phyloP scores from a whole-genome alignment of 1,140 invertebrate genomes.

The Penaeus japonicus region DNA sequence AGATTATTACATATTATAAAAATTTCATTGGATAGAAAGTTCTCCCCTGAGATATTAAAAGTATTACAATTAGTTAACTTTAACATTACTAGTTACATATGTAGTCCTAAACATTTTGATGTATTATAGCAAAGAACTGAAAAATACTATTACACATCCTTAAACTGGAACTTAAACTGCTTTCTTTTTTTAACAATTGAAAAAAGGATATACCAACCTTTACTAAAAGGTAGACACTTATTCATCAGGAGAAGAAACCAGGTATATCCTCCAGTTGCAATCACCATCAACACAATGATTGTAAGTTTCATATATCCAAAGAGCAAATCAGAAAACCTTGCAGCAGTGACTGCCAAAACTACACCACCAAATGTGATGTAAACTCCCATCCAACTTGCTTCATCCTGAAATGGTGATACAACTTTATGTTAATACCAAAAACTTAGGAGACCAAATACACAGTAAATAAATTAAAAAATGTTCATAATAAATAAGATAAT shows the following conservation, averaged over 20 bases:
- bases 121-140: background rate
- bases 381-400: slow-evolving; percentile 63
- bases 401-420: slow-evolving; percentile 59
- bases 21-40: too few species aligned
- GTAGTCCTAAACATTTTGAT: too few species aligned
- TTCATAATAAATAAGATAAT: too few species aligned
- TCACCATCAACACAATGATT: slow-evolving; percentile 61
- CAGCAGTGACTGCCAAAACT: slow-evolving; percentile 61
- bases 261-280: slow-evolving; percentile 63
- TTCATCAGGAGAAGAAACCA: slow-evolving; percentile 63
- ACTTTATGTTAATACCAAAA: background rate
- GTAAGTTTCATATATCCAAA: slow-evolving; percentile 63
- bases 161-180: too few species aligned
- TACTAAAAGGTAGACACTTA: slow-evolving; percentile 61
- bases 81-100: background rate
- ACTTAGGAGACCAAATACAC: background rate
- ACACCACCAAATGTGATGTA: slow-evolving; percentile 64
- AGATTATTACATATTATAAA: too few species aligned
- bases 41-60: too few species aligned
- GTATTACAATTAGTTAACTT: background rate
- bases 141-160: too few species aligned
- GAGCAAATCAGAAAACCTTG: slow-evolving; percentile 62
- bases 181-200: background rate
- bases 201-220: slow-evolving; percentile 30
- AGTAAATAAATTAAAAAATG: background rate